Base-by-base conservation (phyloP, 2,797 vertebrate species). In the Galaxias olidus region DNA sequence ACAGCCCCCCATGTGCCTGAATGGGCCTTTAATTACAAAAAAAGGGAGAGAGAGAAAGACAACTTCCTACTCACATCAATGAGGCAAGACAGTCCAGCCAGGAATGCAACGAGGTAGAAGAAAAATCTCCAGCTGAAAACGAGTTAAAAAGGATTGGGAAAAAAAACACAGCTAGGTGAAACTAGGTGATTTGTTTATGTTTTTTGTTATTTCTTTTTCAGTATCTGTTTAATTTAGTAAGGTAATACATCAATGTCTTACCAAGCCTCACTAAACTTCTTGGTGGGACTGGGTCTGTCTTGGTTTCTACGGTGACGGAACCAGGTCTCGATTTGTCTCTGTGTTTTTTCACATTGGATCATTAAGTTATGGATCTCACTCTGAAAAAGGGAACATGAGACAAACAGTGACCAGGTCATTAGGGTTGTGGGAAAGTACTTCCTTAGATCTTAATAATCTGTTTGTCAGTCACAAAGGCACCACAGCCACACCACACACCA, bases 231-330 rank as follows among this genome's bases (percentile, higher is more conserved):
- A 30, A 30, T 30, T 6, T 30, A 30, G 30, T 30, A 30, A 30
- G 30, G 6, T 30, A 3, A 30, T 30, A 30, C 30, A 48, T 48
- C 20, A 51, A 4, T 8, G 68, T 42, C 91, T 89, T 75, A 96
- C 95, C 93, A 90, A 54, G 94, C 94, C 81, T 96, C 94, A 0
- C 88, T 92, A 84, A 98, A 98, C 87, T 97, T 98, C 88, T 93
- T 96, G 0, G 90, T 91, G 70, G 88, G 79, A 77, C 79, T 86
- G 4, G 96, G 93, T 46, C 90, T 77, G 77, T 97, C 93, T 43
- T 91, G 87, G 80, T 94, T 96, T 68, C 92, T 88, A 18, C 96
- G 94, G 15, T 62, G 83, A 48, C 89, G 90, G 84, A 99, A 98
- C 97, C 97, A 99, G 48, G 75, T 84, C 68, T 96, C 91, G 8